These are phyloP conservation scores for Halesus radiatus DNA, from an alignment of 1,140 invertebrate species.

Conservation along the genomic window DNA sequence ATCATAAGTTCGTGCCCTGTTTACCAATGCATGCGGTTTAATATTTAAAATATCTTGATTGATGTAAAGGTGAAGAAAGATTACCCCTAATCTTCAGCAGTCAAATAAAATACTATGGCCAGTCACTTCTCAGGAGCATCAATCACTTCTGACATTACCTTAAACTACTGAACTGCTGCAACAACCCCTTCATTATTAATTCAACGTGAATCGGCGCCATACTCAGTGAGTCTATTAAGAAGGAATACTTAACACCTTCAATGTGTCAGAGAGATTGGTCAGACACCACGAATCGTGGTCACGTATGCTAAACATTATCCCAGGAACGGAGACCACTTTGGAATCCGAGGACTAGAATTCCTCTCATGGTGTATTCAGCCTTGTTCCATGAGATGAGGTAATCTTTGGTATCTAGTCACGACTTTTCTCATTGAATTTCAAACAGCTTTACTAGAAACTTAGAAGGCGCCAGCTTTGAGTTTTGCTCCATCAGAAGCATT, in stretches of 20 bases:
- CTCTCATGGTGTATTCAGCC: not conserved
- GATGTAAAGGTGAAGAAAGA: not conserved
- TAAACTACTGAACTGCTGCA: not conserved
- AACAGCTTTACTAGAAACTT: not conserved
- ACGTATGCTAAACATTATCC: no score
- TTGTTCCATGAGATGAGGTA: not conserved
- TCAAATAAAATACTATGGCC: constrained; percentile 1
- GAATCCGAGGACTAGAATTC: not conserved
- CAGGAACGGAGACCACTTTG: no score
- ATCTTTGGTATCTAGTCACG: not conserved
- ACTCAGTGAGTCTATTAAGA: constrained; percentile 33
- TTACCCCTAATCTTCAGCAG: not conserved
- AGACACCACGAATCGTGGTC: not conserved
- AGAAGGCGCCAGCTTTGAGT: constrained; percentile 27
- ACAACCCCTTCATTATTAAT: constrained; percentile 7
- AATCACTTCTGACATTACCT: constrained; percentile 4
- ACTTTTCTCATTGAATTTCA: not conserved
- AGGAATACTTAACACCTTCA: not conserved
- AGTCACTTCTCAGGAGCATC: not conserved
- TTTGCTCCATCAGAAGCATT: not conserved
- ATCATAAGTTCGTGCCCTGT: no score
- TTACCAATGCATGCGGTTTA: no score
- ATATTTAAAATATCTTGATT: no score
- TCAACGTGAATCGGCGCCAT: not conserved
- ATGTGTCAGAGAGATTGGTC: not conserved